These are phyloP conservation scores for Oxyruncus cristatus DNA, from an alignment of 2,113 vertebrate species.

Conservation along the genomic window DNA sequence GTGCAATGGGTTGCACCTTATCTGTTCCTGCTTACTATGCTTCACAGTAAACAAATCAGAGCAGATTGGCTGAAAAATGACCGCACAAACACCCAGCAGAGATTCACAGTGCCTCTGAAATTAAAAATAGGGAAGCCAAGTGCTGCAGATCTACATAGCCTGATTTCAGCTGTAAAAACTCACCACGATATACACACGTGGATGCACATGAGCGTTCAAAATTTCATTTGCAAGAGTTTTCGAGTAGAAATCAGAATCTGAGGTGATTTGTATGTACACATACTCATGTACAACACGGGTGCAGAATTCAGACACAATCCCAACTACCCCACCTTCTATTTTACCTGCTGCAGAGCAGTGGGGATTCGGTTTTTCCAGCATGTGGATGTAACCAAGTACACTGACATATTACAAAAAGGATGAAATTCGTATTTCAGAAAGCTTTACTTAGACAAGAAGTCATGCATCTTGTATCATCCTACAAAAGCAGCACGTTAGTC, in stretches of 20 bases:
- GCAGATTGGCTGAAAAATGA: not conserved
- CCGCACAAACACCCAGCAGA: not conserved
- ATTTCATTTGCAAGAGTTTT: not conserved
- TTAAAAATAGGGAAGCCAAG: not conserved
- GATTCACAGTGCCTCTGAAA: not conserved
- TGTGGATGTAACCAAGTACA: not conserved
- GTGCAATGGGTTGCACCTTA: slow-evolving; percentile 25
- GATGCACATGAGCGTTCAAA: not conserved
- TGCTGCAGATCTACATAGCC: not conserved
- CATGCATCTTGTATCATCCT: not conserved
- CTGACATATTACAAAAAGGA: not conserved
- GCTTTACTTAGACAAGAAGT: not conserved
- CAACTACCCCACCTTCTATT: not conserved
- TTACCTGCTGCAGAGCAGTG: not conserved
- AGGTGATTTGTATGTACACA: accelerated
- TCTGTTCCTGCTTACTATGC: slow-evolving; percentile 10
- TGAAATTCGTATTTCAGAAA: not conserved
- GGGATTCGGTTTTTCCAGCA: not conserved
- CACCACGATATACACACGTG: accelerated
- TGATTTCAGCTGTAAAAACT: not conserved
- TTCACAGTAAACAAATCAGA: slow-evolving; percentile 15
- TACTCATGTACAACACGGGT: not conserved
- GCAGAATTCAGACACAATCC: not conserved
- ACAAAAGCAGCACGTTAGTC: not conserved
- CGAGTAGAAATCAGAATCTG: not conserved